These are phyloP conservation scores for Bombus confusus DNA, from an alignment of 1,140 invertebrate species.

Conservation along the genomic window DNA sequence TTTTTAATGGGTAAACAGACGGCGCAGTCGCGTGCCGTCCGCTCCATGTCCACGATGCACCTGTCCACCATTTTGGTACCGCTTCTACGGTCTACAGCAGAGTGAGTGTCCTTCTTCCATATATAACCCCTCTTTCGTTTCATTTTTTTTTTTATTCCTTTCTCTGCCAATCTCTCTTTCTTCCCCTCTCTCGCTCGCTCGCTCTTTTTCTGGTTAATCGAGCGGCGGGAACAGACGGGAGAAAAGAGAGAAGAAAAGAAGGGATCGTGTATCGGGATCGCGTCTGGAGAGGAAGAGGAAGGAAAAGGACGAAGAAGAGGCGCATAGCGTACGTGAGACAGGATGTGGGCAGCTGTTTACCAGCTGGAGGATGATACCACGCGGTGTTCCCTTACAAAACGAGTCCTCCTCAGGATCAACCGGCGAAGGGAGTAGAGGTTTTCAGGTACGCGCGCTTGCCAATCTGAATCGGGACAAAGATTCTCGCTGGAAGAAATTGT, in stretches of 20 bases:
- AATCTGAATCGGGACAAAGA: neutral
- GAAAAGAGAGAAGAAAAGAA: slow-evolving; percentile 25
- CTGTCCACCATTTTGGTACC: slow-evolving; percentile 70
- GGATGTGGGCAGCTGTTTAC: slow-evolving; percentile 77
- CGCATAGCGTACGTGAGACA: slow-evolving; percentile 66
- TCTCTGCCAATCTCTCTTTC: neutral
- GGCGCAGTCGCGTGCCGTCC: slow-evolving; percentile 59
- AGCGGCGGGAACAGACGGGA: neutral
- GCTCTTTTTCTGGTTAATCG: neutral
- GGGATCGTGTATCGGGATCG: neutral
- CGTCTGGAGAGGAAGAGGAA: slow-evolving; percentile 38
- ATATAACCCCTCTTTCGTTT: too few relatives aligned
- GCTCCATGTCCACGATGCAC: slow-evolving; percentile 46
- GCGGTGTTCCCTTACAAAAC: slow-evolving; percentile 46
- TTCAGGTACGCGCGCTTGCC: neutral
- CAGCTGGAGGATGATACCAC: slow-evolving; percentile 72
- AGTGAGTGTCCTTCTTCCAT: slow-evolving; percentile 23
- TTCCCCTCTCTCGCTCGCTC: rapidly evolving
- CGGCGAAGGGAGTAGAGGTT: neutral
- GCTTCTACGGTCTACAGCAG: neutral
- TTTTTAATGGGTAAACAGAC: slow-evolving; percentile 54
- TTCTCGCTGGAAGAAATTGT: neutral
- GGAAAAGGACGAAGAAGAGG: slow-evolving; percentile 55
- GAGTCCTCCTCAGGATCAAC: slow-evolving; percentile 24
- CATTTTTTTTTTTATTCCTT: neutral